phyloP scores from a whole-genome alignment of 92 coral and sea anemone genomes.

The Palythoa grandis region DNA sequence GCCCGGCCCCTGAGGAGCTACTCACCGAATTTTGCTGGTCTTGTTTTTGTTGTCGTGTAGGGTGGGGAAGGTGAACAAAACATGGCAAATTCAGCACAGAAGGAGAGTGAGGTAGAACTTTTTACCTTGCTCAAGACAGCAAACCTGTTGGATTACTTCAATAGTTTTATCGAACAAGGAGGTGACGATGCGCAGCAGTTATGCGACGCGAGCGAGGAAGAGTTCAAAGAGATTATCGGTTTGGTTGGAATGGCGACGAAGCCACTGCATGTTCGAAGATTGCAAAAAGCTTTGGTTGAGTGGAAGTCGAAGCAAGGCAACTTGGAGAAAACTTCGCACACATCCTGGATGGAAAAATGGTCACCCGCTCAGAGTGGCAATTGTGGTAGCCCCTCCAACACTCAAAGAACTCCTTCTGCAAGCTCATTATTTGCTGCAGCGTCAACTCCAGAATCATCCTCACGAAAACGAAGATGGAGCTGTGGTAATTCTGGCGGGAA shows the following conservation, averaged over 20 bases:
- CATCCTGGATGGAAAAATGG: slow-evolving; percentile 98
- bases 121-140: slow-evolving; percentile 89
- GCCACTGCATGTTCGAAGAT: slow-evolving; percentile 96
- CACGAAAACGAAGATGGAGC: slow-evolving; percentile 71
- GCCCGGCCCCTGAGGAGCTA: slow-evolving; percentile 42
- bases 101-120: slow-evolving; percentile 98
- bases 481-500: slow-evolving; percentile 50
- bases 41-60: slow-evolving; percentile 77
- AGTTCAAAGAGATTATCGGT: slow-evolving; percentile 92
- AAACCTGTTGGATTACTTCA: slow-evolving; percentile 96
- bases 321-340: slow-evolving; percentile 65
- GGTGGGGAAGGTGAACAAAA: slow-evolving; percentile 90
- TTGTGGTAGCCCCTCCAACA: slow-evolving; percentile 71
- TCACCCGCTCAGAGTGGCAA: slow-evolving; percentile 49
- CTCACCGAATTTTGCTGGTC: slow-evolving; percentile 18
- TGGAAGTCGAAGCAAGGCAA: slow-evolving; percentile 85
- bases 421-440: slow-evolving; percentile 57
- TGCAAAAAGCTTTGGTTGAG: slow-evolving; percentile 97
- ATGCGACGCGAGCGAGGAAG: slow-evolving; percentile 98
- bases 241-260: slow-evolving; percentile 99
- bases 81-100: slow-evolving; percentile 94
- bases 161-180: slow-evolving; percentile 93
- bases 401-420: slow-evolving; percentile 65
- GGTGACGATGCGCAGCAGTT: slow-evolving; percentile 97
- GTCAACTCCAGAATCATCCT: slow-evolving; percentile 50